Conservation (phyloP, 2,113 vertebrate species). For the Emydocephalus ijimae region DNA sequence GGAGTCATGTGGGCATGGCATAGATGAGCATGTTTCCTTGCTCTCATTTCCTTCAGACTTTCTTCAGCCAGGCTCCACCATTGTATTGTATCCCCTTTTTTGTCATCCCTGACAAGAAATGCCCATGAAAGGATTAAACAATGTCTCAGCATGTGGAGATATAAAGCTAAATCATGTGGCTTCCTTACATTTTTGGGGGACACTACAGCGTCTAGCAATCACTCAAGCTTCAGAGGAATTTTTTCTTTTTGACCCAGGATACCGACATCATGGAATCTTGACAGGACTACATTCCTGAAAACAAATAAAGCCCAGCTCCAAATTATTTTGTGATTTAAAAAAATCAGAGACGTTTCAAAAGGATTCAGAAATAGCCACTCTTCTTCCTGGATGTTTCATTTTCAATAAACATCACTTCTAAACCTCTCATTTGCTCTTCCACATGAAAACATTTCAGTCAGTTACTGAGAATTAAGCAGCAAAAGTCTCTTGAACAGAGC, state of each 20-base stretch:
- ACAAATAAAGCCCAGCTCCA: background rate
- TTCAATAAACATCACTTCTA: background rate
- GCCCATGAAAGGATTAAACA: constrained; percentile 62
- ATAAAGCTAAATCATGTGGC: constrained; percentile 16
- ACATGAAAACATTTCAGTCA: background rate
- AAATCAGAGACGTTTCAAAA: background rate
- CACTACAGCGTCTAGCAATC: background rate
- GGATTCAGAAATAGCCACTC: background rate
- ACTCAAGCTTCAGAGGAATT: too few species aligned
- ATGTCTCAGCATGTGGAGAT: constrained; percentile 10
- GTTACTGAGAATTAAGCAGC: background rate
- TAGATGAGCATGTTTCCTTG: too few species aligned
- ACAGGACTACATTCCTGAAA: background rate
- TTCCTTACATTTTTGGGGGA: constrained; percentile 37
- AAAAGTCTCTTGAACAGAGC: background rate
- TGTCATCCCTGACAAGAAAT: constrained; percentile 39
- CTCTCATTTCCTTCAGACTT: background rate
- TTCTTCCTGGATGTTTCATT: background rate
- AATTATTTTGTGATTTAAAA: background rate
- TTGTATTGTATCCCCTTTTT: constrained; percentile 40
- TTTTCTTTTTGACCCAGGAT: background rate
- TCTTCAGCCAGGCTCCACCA: constrained; percentile 38
- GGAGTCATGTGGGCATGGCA: background rate
- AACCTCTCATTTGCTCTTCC: background rate
- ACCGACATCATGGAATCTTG: background rate